Conservation (phyloP, 2,797 vertebrate species). For the Silurus lanzhouensis region DNA sequence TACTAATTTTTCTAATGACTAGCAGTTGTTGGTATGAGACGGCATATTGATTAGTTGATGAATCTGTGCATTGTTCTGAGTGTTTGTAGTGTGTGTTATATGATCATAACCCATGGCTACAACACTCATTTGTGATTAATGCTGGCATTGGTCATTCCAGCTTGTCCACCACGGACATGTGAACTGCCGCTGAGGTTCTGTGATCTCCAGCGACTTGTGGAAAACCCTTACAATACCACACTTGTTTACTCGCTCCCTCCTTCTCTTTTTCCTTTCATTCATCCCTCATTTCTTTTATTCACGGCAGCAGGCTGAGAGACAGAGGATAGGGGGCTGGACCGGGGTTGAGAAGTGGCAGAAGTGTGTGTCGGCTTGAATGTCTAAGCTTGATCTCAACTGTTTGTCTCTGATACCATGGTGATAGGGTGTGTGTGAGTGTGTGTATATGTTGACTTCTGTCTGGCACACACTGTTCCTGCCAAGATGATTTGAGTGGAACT, state of each 20-base stretch:
- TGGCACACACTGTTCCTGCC: slow-evolving; percentile 11
- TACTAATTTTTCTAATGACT: background rate
- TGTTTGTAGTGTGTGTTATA: slow-evolving; percentile 17
- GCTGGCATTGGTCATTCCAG: slow-evolving; percentile 31
- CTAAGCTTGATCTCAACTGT: slow-evolving; percentile 33
- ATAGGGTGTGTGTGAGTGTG: slow-evolving; percentile 4
- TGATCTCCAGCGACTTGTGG: slow-evolving; percentile 25
- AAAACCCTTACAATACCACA: slow-evolving; percentile 33
- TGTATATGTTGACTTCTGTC: slow-evolving; percentile 10
- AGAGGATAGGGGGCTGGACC: background rate
- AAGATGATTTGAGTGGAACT: slow-evolving; percentile 15
- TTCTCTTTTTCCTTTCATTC: slow-evolving; percentile 23
- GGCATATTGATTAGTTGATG: background rate
- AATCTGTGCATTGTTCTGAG: background rate
- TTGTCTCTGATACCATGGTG: slow-evolving; percentile 41
- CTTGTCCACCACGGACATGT: slow-evolving; percentile 28
- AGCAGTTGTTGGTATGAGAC: background rate
- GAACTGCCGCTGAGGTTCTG: slow-evolving; percentile 31
- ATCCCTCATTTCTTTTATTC: slow-evolving; percentile 26
- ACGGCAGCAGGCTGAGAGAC: slow-evolving; percentile 16
- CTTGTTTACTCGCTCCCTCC: slow-evolving; percentile 24
- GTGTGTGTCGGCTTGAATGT: slow-evolving; percentile 36
- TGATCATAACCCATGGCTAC: slow-evolving; percentile 19
- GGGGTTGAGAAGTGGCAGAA: slow-evolving; percentile 1
- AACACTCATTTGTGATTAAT: slow-evolving; percentile 37